phyloP scores from a whole-genome alignment of 2,113 vertebrate genomes.

The Paramisgurnus dabryanus region DNA sequence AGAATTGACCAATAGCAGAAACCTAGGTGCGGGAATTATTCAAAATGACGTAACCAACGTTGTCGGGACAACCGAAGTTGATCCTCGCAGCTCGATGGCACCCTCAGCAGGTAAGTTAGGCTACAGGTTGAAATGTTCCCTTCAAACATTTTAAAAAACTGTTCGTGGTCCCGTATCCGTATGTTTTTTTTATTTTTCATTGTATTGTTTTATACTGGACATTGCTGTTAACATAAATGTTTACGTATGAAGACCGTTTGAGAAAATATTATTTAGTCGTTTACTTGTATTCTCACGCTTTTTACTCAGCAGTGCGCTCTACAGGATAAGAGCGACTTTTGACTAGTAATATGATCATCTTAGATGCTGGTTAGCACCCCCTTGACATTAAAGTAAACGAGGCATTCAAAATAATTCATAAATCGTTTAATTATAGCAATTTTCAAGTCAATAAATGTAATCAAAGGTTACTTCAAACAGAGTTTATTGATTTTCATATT shows the following conservation, averaged over 20 bases:
- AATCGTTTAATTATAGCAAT: neutral
- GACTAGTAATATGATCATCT: neutral
- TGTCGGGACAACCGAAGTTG: neutral
- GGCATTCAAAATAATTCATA: too few relatives aligned
- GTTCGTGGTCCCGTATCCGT: too few relatives aligned
- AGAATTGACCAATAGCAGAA: constrained; percentile 48
- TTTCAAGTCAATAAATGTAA: neutral
- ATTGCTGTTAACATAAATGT: neutral
- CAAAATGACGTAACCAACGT: constrained; percentile 42
- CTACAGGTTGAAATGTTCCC: neutral
- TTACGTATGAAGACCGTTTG: neutral
- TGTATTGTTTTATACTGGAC: neutral
- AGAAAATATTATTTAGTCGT: neutral
- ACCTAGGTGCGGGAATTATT: neutral
- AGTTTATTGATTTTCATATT: constrained; percentile 33
- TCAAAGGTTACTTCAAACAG: constrained; percentile 34
- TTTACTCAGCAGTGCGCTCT: neutral
- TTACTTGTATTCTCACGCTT: too few relatives aligned
- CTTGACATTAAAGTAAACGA: too few relatives aligned
- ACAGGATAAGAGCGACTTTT: neutral
- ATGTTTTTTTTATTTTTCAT: neutral
- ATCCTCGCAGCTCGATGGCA: constrained; percentile 17
- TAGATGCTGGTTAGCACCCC: neutral
- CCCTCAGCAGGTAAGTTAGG: constrained; percentile 36
- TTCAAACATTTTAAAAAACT: neutral